Base-by-base conservation (phyloP, 1,140 invertebrate species). In the Goniozus legneri region DNA sequence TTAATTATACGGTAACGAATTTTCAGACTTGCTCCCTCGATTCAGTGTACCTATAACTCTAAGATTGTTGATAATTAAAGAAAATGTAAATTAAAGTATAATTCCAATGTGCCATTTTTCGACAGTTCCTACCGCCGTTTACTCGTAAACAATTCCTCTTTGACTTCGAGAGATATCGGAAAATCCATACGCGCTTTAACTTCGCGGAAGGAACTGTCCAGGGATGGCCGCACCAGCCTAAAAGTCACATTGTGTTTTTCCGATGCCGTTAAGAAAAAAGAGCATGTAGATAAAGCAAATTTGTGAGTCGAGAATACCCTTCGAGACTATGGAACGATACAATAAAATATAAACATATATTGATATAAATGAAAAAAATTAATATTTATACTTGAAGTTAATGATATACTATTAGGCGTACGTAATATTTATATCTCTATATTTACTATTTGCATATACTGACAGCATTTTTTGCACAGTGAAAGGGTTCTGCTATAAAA, bases 391-490 rank as follows among this genome's bases (percentile, higher is more conserved):
- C 44, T 43, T 45, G 44, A 50, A 47, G 46, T 60, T 60, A 58
- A 52, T 46, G 49, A 52, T 48, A 31, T 50, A 52, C 48, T 61
- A 52, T 45, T 57, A 58, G 53, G 49, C n/a, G n/a, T n/a, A n/a
- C 50, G 40, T 65, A 65, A 60, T 65, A 64, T 65, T 67, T 66
- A 56, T 65, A 65, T 46, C 42, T 58, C 49, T 67, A 58, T 55
- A 54, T 60, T 60, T 53, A 54, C 39, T 51, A 50, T 38, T 42
- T 58, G 8, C 31, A 45, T 52, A 55, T 51, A 44, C 46, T 31
- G 33, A 32, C 31, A 14, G n/a, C 31, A 14, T 33, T 33, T 33
- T 33, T 33, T 33, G 31, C 15, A 33, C n/a, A 14, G 15, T 33
- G 31, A n/a, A 33, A n/a, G n/a, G n/a, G n/a, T n/a, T n/a, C n/a